Percentiles rank a stretch among this genome's conserved stretches.
Conservation (phyloP, 1,140 invertebrate species). For the Daktulosphaira vitifoliae region DNA sequence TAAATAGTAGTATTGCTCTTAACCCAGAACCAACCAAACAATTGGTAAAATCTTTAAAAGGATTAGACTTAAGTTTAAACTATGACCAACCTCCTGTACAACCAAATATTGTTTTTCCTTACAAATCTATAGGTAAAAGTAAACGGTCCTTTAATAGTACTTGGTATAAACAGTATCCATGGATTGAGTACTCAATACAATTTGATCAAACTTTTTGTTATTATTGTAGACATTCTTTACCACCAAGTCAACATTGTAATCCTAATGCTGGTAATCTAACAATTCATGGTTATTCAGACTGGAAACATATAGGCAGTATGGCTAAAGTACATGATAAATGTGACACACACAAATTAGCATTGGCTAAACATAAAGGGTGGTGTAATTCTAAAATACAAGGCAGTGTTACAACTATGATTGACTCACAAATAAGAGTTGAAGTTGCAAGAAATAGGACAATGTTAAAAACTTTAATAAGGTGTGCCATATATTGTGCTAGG, state of each 20-base stretch:
- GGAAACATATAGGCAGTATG: not conserved
- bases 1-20: no score
- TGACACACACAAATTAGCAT: slow-evolving; percentile 2
- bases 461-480: slow-evolving; percentile 8
- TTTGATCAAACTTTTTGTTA: slow-evolving; percentile 1
- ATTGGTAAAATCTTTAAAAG: no score
- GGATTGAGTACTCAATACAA: not conserved
- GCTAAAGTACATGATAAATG: slow-evolving; percentile 6
- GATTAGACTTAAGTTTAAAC: no score
- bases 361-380: not conserved
- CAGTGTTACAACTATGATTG: slow-evolving; percentile 9
- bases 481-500: slow-evolving; percentile 2
- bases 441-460: not conserved
- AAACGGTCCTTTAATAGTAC: slow-evolving; percentile 10
- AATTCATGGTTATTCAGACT: slow-evolving; percentile 10
- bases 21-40: no score
- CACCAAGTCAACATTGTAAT: slow-evolving; percentile 1
- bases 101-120: slow-evolving; percentile 14
- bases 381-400: not conserved
- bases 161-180: slow-evolving; percentile 11
- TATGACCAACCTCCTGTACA: no score
- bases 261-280: not conserved
- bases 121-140: not conserved
- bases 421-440: slow-evolving; percentile 10
- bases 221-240: slow-evolving; percentile 10